Evolutionary conservation across 2,113 vertebrate genomes (phyloP), one percentile per base, ranked within the genome.

Genomic region (Gymnorhina tibicen): DNA sequence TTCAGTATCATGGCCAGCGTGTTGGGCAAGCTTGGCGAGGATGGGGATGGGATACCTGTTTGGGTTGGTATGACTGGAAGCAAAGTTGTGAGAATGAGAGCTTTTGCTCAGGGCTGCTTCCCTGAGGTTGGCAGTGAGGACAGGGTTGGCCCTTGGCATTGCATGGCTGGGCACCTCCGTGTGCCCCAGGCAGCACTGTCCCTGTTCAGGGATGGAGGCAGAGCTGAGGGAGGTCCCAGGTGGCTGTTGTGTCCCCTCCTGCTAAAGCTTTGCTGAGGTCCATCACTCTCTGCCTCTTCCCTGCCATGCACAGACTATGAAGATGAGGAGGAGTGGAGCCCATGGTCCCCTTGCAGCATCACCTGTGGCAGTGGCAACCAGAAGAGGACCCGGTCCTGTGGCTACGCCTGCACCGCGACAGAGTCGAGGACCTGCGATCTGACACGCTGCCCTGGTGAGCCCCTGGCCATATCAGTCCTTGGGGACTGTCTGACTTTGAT

Each of bases 301-400:
- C 87, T 89, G 88, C 72, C 2, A 3, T 78, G 50, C 95, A 94
- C 98, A 99, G 97, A 99, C 97, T 97, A 97, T 37, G 98, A 98
- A 92, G 98, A 98, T 41, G 98, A 98, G 44, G 98, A 99, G 46
- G 98, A 99, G 52, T 99, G 99, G 99, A 99, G 98, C 19, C 76
- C 97, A 2, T 99, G 99, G 99, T 98, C 98, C 60, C 98, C 99
- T n/a, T 99, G 99, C 85, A 98, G 98, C 6, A 98, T 97, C 62
- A 99, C 98, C 12, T 99, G 99, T 86, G 98, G 99, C 89, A 97
- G 97, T 3, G 98, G 99, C 35, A 98, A 97, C 89, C 99, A 98
- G 98, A 98, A 98, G 92, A 99, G 99, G 86, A 99, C 98, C 7
- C 98, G 98, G 27, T 98, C 98, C 44, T 99, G 99, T 49, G 98